Base-by-base conservation (phyloP, 2,888 invertebrate genomes). In the Melanostoma mellinum region DNA sequence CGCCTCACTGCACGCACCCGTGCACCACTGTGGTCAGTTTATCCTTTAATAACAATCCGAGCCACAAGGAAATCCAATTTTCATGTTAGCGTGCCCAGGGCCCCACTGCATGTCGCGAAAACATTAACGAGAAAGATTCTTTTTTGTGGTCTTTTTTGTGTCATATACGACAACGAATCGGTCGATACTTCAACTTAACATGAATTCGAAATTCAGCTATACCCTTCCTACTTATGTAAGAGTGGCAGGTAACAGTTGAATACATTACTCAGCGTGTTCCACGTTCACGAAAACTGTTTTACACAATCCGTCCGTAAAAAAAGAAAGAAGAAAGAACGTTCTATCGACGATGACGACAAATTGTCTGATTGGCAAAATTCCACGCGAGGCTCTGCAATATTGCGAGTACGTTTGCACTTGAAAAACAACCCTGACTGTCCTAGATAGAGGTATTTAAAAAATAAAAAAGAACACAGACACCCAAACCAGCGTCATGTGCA, bases 291-390 rank as follows among this genome's bases (percentile, higher is more conserved):
- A 35, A 36, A 46, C 44, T 60, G 32, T 38, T 46, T 40, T 40
- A 40, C 48, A 58, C 36, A 33, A 50, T 35, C 46, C 46, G 8
- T 5, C 20, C n/a, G 8, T 38, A 46, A 55, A 52, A 10, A 20
- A 4, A 20, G 5, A n/a, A 2, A 30, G 35, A 6, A 38, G 36
- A 61, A 58, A n/a, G 6, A 20, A 44, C 20, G 20, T 20, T 46
- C n/a, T 10, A 60, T 4, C 20, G 44, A 32, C 33, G 35, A 40
- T 35, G 76, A 63, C 71, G 76, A 76, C 69, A 76, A 46, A 35
- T 44, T 63, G 77, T 77, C 69, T 71, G 69, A 77, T 77, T 77
- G 69, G 71, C 76, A 71, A 63, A 56, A 40, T 58, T 65, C 65
- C 76, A 69, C 53, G 44, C 40, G 44, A 9, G 10, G 20, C 69